Conservation (phyloP, 2,888 invertebrate genomes). For the Hirtodrosophila trivittata region DNA sequence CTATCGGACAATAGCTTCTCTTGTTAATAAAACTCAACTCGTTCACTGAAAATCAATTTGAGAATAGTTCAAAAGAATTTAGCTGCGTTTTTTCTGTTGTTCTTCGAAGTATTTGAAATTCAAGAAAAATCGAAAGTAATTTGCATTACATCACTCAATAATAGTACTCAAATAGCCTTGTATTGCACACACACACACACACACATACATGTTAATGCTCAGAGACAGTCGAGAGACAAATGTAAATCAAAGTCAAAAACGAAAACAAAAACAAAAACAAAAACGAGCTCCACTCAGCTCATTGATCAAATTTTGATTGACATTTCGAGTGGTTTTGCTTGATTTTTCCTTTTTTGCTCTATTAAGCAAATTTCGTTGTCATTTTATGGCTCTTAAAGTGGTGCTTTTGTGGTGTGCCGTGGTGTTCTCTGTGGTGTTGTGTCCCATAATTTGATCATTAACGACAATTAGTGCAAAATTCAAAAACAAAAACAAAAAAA, state of each 20-base stretch:
- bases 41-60: too few species aligned
- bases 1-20: too few species aligned
- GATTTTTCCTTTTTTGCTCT: conserved; percentile 61
- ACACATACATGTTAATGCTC: too few species aligned
- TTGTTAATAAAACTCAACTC: too few species aligned
- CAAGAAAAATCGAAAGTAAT: conserved; percentile 70
- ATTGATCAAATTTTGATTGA: conserved; percentile 79
- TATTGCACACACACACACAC: conserved; percentile 39
- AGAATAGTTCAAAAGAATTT: conserved; percentile 9
- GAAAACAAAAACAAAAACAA: conserved; percentile 32
- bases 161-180: conserved; percentile 68
- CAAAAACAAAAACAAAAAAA: conserved; percentile 9
- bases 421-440: too few species aligned
- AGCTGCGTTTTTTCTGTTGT: not conserved
- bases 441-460: conserved; percentile 71
- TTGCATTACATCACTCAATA: conserved; percentile 76
- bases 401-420: conserved; percentile 21
- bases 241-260: conserved; percentile 31
- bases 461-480: conserved; percentile 74
- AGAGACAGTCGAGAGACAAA: conserved; percentile 42
- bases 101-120: not conserved
- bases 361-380: conserved; percentile 64
- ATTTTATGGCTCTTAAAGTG: conserved; percentile 41
- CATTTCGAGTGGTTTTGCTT: conserved; percentile 68
- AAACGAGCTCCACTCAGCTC: conserved; percentile 56